These are phyloP conservation scores for Leptobrachium leishanense DNA, from an alignment of 2,113 vertebrate species.

Conservation along the genomic window DNA sequence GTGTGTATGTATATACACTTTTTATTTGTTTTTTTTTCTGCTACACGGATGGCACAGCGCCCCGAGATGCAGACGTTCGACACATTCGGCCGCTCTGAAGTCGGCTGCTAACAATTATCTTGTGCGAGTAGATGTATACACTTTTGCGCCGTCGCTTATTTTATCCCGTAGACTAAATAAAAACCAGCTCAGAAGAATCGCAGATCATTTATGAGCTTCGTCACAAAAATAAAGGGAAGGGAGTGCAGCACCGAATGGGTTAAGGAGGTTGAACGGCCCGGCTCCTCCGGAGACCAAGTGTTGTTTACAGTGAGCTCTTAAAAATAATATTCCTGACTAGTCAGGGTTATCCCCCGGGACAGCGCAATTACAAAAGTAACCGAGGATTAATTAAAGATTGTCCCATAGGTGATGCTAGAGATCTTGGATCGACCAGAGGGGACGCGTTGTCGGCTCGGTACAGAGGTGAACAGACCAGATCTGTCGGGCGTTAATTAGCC, in stretches of 20 bases:
- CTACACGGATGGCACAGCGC: not conserved
- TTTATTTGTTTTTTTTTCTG: conserved; percentile 8
- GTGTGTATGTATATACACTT: not conserved
- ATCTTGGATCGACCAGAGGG: conserved; percentile 72
- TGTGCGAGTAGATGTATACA: conserved; percentile 44
- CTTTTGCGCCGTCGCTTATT: conserved; percentile 32
- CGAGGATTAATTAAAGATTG: conserved; percentile 92
- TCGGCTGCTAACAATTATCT: conserved; percentile 53
- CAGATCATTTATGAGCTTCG: conserved; percentile 26
- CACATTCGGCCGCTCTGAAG: conserved; percentile 40
- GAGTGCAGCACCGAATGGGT: conserved; percentile 65
- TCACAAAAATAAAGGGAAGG: conserved; percentile 51
- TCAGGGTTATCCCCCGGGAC: conserved; percentile 74
- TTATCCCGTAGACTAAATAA: conserved; percentile 49
- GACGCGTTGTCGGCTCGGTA: conserved; percentile 67
- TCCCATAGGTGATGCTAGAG: conserved; percentile 78
- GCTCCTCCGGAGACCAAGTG: conserved; percentile 67
- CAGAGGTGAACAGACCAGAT: conserved; percentile 69
- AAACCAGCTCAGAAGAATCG: conserved; percentile 44
- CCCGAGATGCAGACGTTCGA: conserved; percentile 35
- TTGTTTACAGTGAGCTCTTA: conserved; percentile 92
- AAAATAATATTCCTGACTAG: conserved; percentile 87
- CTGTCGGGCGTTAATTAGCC: conserved; percentile 65
- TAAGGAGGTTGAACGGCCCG: conserved; percentile 57
- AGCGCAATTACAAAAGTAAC: conserved; percentile 89